Evolutionary conservation across 2,113 vertebrate species (phyloP), one percentile per base, ranked within the genome.

Genomic region (Procavia capensis): DNA sequence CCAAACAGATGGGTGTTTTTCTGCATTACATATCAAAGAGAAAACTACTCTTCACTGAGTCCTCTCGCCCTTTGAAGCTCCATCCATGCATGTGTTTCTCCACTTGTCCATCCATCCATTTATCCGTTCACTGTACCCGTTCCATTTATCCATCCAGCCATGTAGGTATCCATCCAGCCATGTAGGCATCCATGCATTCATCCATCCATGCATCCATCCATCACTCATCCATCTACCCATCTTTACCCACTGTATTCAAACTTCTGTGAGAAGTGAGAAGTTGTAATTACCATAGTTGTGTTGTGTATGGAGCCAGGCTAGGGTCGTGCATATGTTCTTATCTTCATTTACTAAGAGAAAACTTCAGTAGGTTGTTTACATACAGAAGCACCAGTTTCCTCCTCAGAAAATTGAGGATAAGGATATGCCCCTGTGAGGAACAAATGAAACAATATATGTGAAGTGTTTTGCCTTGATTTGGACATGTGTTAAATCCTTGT

Each of bases 311-410:
- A 92, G 31, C 41, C 41, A 92, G 45, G 3, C 80, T 59, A 90
- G 47, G 47, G 10, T 74, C 66, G 3, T 64, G 45, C 25, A 54
- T 88, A 29, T 63, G 11, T 84, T 89, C 61, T 95, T 81, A 31
- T 91, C 17, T 88, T 93, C 24, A 64, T 82, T 85, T 14, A 39
- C 27, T 72, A 85, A 90, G 27, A 90, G 72, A 25, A 90, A 57
- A 88, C 10, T 41, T 94, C 9, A 13, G 22, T 88, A 54, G 45
- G 19, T 80, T 63, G 22, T 54, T 66, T 95, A 63, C 25, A 17
- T 85, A 16, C 14, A 39, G 29, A 90, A 80, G 29, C 27, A 19
- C 8, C 45, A 79, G 27, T 61, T 96, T 86, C 74, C 34, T 92
- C 9, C n/a, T 68, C 20, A 88, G 47, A 87, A 89, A 96, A 89